These are phyloP conservation scores for Leucophora obtusa DNA, from an alignment of 2,888 invertebrate species.

Conservation along the genomic window DNA sequence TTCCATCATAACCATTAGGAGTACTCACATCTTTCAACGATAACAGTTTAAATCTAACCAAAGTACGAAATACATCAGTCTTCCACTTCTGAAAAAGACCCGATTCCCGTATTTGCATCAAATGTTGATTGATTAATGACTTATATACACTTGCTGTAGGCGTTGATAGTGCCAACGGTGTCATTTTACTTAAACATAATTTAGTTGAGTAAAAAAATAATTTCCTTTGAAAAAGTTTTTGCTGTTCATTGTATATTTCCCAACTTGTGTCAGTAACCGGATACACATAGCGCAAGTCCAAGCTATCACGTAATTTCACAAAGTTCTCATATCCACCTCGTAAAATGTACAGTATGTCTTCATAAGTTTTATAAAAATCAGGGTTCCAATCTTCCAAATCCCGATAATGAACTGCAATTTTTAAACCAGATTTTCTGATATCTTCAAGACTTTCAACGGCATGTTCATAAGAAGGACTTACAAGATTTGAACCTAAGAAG, in stretches of 20 bases:
- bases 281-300: too few species aligned
- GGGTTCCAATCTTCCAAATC: slow-evolving; percentile 9
- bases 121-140: too few species aligned
- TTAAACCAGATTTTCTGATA: slow-evolving; percentile 17
- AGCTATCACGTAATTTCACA: slow-evolving; percentile 11
- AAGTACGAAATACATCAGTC: slow-evolving; percentile 18
- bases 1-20: not conserved
- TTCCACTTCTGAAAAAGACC: slow-evolving; percentile 49
- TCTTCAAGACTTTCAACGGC: slow-evolving; percentile 33
- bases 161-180: slow-evolving; percentile 22
- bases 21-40: slow-evolving; percentile 23
- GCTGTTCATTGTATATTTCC: slow-evolving; percentile 38
- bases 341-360: not conserved
- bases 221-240: slow-evolving; percentile 14
- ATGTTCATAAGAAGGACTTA: slow-evolving; percentile 9
- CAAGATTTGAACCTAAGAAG: slow-evolving; percentile 25
- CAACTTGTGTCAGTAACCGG: slow-evolving; percentile 12
- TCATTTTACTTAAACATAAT: slow-evolving; percentile 17
- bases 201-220: too few species aligned
- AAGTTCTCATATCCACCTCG: not conserved
- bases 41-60: slow-evolving; percentile 21
- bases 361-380: not conserved
- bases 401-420: slow-evolving; percentile 29
- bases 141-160: slow-evolving; percentile 3
- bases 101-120: slow-evolving; percentile 32